phyloP scores from a whole-genome alignment of 2,888 invertebrate species.

The Falcaria lacertinaria region DNA sequence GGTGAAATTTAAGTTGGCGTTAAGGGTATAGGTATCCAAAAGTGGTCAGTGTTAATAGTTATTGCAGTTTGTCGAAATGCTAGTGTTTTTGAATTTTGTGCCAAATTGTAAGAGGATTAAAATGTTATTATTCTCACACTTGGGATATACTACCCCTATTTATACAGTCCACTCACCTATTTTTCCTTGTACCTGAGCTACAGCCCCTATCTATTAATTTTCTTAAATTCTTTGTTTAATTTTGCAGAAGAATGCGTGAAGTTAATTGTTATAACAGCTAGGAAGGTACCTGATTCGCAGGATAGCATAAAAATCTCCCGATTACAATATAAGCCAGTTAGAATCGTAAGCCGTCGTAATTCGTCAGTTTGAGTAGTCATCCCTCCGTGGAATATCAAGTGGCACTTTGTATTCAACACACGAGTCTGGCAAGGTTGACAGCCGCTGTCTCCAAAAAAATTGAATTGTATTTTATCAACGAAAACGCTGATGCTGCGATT shows the following conservation, averaged over 20 bases:
- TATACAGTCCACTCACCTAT: no score
- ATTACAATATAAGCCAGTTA: neutral
- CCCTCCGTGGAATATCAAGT: neutral
- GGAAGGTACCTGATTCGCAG: no score
- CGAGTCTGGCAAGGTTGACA: conserved; percentile 41
- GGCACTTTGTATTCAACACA: conserved; percentile 31
- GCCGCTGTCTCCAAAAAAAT: conserved; percentile 43
- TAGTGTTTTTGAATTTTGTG: conserved; percentile 58
- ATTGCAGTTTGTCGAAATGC: conserved; percentile 54
- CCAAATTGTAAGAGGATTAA: conserved; percentile 39
- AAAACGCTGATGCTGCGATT: conserved; percentile 35
- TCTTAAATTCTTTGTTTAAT: no score
- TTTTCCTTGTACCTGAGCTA: no score
- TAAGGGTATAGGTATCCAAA: conserved; percentile 35
- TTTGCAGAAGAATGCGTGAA: no score
- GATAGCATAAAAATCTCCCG: neutral
- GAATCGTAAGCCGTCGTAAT: neutral
- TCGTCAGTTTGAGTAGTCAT: neutral
- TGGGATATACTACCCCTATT: neutral
- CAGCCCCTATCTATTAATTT: no score
- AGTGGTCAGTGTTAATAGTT: conserved; percentile 63
- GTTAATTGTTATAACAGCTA: no score
- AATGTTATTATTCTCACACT: neutral
- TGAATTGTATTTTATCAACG: conserved; percentile 54
- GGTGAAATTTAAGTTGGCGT: neutral